Conservation (phyloP, 2,797 vertebrate genomes). For the Heterohyrax brucei region DNA sequence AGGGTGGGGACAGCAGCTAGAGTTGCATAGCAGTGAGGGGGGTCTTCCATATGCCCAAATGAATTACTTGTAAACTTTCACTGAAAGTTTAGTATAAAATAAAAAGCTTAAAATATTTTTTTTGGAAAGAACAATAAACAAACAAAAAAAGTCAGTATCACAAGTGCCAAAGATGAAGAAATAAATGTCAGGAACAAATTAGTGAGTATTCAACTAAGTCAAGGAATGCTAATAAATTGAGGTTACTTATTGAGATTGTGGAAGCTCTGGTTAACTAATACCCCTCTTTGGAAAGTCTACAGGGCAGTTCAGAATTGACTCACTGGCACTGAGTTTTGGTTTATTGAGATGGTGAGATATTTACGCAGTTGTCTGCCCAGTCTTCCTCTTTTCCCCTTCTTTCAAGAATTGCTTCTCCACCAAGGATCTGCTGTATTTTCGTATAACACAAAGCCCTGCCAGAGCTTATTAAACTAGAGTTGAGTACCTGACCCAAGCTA, state of each 20-base stretch:
- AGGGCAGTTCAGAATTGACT: no score
- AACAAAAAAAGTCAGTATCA: background rate
- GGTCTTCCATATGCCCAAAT: no score
- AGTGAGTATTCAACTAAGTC: background rate
- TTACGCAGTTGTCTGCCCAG: background rate
- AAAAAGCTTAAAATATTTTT: no score
- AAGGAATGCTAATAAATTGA: background rate
- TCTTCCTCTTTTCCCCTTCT: background rate
- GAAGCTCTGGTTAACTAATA: no score
- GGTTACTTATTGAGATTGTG: background rate
- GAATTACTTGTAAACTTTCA: no score
- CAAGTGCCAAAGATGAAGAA: background rate
- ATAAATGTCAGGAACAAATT: background rate
- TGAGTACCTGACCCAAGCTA: background rate
- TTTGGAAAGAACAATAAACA: no score
- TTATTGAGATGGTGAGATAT: background rate
- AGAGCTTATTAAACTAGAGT: background rate
- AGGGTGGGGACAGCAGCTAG: no score
- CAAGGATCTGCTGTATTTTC: background rate
- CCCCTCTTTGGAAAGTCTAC: no score
- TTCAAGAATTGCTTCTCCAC: background rate
- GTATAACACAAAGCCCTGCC: background rate
- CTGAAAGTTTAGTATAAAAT: no score
- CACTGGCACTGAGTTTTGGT: no score
- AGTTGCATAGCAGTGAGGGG: no score